Percentiles rank a stretch among this genome's conserved stretches.
These are phyloP conservation scores for Sarcophaga rosellei DNA, from an alignment of 2,888 invertebrate species.

Conservation along the genomic window DNA sequence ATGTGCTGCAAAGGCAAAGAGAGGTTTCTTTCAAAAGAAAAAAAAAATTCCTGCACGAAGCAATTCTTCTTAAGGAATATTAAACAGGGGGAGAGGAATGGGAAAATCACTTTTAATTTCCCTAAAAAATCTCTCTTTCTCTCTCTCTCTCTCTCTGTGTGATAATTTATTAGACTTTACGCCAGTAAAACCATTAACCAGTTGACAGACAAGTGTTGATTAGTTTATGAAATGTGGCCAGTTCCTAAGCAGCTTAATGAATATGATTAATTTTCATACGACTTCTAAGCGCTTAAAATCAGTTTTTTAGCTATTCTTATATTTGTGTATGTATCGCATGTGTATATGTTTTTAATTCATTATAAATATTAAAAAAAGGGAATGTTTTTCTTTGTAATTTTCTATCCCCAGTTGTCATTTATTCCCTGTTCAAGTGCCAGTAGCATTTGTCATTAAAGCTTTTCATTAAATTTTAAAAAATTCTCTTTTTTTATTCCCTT, in stretches of 20 bases:
- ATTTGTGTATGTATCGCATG: too few relatives aligned
- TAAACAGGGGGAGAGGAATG: too few relatives aligned
- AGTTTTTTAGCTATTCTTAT: background rate
- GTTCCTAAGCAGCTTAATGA: background rate
- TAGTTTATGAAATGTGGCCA: background rate
- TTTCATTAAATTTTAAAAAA: conserved; percentile 57
- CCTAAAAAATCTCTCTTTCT: too few relatives aligned
- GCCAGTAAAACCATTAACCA: too few relatives aligned
- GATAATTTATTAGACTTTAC: too few relatives aligned
- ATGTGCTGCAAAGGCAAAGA: background rate
- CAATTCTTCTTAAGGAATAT: too few relatives aligned
- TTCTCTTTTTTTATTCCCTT: conserved; percentile 1
- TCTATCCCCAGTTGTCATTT: conserved; percentile 34
- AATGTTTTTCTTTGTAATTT: background rate
- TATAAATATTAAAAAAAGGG: too few relatives aligned
- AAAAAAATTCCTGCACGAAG: too few relatives aligned
- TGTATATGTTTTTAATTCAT: too few relatives aligned
- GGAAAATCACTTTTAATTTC: too few relatives aligned
- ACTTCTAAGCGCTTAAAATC: background rate
- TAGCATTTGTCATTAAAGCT: conserved; percentile 67
- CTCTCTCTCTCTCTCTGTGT: too few relatives aligned
- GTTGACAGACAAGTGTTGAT: background rate
- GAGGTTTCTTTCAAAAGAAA: background rate
- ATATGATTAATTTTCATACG: background rate
- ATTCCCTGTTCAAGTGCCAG: conserved; percentile 41